phyloP scores from a whole-genome alignment of 2,113 vertebrate genomes.

The Pseudonaja textilis region DNA sequence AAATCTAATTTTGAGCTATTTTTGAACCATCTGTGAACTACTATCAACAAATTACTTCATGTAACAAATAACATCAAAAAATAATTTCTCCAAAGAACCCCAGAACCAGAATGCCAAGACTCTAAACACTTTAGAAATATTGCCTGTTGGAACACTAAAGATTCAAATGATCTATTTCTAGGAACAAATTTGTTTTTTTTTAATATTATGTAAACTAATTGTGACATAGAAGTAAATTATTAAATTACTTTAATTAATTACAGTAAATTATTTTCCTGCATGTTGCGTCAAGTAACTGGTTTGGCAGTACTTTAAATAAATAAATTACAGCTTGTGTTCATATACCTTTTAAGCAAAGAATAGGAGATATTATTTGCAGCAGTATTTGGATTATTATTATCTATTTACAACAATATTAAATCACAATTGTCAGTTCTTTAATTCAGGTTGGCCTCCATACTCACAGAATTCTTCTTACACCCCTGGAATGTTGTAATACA shows the following conservation, averaged over 20 bases:
- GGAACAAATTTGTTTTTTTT: background rate
- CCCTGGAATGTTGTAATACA: background rate
- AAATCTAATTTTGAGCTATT: background rate
- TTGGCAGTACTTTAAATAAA: background rate
- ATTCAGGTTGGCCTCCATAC: background rate
- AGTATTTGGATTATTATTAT: background rate
- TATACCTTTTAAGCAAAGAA: background rate
- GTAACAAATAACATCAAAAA: background rate
- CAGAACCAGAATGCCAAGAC: background rate
- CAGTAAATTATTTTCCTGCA: background rate
- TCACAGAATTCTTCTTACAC: background rate
- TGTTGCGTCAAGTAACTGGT: background rate
- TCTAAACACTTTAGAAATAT: background rate
- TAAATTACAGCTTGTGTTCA: background rate
- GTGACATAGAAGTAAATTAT: background rate
- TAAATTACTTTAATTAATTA: too few relatives aligned
- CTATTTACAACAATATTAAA: background rate
- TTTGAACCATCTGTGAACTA: background rate
- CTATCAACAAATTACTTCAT: constrained; percentile 5
- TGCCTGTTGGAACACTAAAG: background rate
- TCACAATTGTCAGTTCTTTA: background rate
- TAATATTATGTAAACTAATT: background rate
- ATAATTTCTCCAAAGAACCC: background rate
- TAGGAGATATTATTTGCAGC: background rate
- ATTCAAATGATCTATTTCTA: background rate